Evolutionary conservation across 2,888 invertebrate genomes (phyloP).

Genomic region (Ferdinandea cuprea): DNA sequence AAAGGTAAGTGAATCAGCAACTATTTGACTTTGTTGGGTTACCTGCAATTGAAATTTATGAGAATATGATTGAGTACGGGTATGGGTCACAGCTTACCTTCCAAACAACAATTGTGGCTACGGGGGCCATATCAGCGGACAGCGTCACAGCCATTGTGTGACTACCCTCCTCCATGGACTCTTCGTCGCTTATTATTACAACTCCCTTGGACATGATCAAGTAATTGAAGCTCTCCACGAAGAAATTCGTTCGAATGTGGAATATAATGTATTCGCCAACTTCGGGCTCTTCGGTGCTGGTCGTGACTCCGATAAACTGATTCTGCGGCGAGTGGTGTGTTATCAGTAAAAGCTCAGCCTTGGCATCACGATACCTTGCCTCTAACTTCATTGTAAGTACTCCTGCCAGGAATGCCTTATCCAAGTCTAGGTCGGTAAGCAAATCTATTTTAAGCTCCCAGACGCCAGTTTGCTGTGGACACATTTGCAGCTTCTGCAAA

Average conservation of each 20-base stretch:
- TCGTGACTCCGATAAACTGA: conserved; percentile 91
- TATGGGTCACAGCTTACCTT: too few species aligned
- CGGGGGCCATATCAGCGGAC: conserved; percentile 95
- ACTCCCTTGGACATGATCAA: conserved; percentile 94
- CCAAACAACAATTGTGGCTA: conserved; percentile 93
- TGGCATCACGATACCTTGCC: conserved; percentile 88
- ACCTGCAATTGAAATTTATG: conserved; percentile 46
- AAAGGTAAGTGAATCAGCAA: conserved; percentile 95
- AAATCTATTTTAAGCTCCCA: conserved; percentile 93
- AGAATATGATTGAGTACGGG: too few species aligned
- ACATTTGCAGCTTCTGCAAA: conserved; percentile 85
- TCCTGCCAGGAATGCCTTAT: conserved; percentile 85
- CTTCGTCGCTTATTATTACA: conserved; percentile 90
- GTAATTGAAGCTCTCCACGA: conserved; percentile 93
- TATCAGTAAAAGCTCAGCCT: conserved; percentile 87
- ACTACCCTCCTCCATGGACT: conserved; percentile 89
- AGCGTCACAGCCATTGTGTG: conserved; percentile 91
- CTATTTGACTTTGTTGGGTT: conserved; percentile 90
- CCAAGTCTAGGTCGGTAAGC: conserved; percentile 84
- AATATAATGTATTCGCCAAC: conserved; percentile 96
- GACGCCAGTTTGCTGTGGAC: conserved; percentile 87
- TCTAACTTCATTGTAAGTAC: conserved; percentile 86
- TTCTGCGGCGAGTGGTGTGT: conserved; percentile 91
- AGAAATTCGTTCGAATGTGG: conserved; percentile 95
- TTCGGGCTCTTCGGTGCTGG: conserved; percentile 91